These are phyloP conservation scores for Notodonta ziczac DNA, from an alignment of 2,888 invertebrate species.

Conservation along the genomic window DNA sequence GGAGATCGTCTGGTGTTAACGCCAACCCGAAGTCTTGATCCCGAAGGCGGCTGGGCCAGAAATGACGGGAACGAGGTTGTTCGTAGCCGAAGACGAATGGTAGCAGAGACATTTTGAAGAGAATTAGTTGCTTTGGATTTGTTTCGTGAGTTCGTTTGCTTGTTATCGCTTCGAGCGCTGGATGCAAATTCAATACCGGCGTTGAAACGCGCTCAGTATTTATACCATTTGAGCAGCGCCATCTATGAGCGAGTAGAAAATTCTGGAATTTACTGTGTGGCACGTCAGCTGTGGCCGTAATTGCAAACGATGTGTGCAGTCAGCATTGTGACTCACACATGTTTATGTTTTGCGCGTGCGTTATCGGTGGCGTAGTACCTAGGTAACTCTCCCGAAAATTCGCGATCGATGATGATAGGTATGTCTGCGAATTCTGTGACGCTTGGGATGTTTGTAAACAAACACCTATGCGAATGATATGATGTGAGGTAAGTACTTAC, in stretches of 20 bases:
- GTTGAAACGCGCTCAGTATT: slow-evolving; percentile 29
- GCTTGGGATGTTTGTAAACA: not conserved
- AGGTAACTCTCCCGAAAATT: not conserved
- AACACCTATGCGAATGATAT: not conserved
- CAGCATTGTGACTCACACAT: not conserved
- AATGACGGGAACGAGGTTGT: slow-evolving; percentile 33
- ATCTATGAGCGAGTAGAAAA: slow-evolving; percentile 57
- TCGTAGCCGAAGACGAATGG: slow-evolving; percentile 56
- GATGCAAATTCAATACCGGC: slow-evolving; percentile 36
- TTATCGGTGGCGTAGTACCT: not conserved
- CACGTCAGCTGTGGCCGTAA: too few relatives aligned
- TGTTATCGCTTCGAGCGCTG: slow-evolving; percentile 35
- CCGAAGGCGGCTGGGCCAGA: slow-evolving; percentile 52
- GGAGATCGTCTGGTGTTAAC: slow-evolving; percentile 65
- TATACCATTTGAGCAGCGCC: slow-evolving; percentile 51
- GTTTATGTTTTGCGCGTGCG: not conserved
- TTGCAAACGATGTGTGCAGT: too few relatives aligned
- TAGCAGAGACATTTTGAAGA: slow-evolving; percentile 55
- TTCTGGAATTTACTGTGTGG: slow-evolving; percentile 28
- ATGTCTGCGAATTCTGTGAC: not conserved
- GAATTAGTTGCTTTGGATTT: slow-evolving; percentile 2
- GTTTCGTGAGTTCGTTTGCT: not conserved
- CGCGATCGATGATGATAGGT: not conserved
- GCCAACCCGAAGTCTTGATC: slow-evolving; percentile 72
- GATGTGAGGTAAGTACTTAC: too few relatives aligned